A percentile compares a stretch with the other conserved stretches of the same genome.
Evolutionary conservation across 2,113 vertebrate genomes (phyloP).

Genomic region (Micronisus gabar): DNA sequence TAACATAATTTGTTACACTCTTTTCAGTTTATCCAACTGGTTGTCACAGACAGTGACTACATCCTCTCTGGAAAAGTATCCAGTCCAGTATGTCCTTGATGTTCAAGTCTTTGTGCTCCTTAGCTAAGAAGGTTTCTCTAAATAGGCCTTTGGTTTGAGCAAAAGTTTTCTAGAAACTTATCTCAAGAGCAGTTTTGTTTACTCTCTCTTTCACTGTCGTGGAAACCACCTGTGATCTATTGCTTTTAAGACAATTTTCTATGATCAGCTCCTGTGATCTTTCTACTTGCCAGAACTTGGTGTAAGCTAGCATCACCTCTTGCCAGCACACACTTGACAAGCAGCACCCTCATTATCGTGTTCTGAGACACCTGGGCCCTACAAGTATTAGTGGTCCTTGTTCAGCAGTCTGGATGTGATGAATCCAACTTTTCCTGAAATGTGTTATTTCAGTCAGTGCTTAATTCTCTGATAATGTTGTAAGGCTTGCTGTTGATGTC

Average conservation of each 20-base stretch:
- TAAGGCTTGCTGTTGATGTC: neutral
- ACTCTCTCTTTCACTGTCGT: neutral
- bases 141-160: neutral
- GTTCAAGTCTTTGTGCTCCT: neutral
- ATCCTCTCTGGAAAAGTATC: neutral
- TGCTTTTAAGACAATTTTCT: neutral
- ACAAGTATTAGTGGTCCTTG: neutral
- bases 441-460: neutral
- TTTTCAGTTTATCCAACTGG: neutral
- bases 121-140: neutral
- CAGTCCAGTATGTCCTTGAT: neutral
- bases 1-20: neutral
- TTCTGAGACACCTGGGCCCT: neutral
- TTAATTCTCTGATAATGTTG: neutral
- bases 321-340: neutral
- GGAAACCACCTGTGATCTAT: neutral
- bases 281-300: neutral
- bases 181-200: neutral
- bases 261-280: neutral
- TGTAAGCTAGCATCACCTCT: neutral
- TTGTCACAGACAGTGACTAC: neutral
- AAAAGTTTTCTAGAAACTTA: neutral
- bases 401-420: neutral
- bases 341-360: neutral
- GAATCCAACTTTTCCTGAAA: neutral